Evolutionary conservation across 1,140 invertebrate species (phyloP), one percentile per base, ranked within the genome.

Genomic region (Fopius arisanus): DNA sequence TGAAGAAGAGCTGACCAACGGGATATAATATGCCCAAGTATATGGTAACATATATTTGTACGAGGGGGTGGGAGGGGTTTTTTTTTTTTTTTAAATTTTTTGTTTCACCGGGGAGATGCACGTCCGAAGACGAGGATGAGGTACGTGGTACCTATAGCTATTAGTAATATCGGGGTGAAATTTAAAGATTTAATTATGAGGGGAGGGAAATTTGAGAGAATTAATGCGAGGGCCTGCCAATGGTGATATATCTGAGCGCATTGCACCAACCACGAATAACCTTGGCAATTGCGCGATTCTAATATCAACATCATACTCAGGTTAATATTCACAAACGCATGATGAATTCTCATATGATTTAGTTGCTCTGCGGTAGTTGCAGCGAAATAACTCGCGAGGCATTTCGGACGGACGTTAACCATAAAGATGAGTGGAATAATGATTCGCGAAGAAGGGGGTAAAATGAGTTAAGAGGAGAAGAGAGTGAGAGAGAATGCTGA

Each of bases 1-100:
- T 70, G 51, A 48, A 75, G 79, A 78, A 80, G 76, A 79, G 78
- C 73, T 78, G 77, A 77, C 79, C 82, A 83, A 82, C 82, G 82
- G 80, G 81, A 84, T 82, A 78, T 79, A 62, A 74, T 74, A 70
- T 70, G 23, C 2, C 26, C 23, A 28, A 59, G 54, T 59, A 28
- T 59, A 59, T 26, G 54, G 54, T 59, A 59, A 59, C 54, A 59
- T 59, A 59, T 28, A 59, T 59, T 51, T 51, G 43, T 51, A 12
- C 14, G 43, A n/a, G 43, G 1, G 33, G 33, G 33, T 7, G 33
- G 33, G 3, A 37, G 33, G 33, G 33, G 33, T 7, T 7, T 48
- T 48, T 48, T 4, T 6, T 3, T 48, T 4, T 48, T 4, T 48
- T n/a, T n/a, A n/a, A n/a, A n/a, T n/a, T n/a, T n/a, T n/a, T n/a